Base-by-base conservation (phyloP, 1,140 invertebrate species). In the Macrocentrus cingulum region DNA sequence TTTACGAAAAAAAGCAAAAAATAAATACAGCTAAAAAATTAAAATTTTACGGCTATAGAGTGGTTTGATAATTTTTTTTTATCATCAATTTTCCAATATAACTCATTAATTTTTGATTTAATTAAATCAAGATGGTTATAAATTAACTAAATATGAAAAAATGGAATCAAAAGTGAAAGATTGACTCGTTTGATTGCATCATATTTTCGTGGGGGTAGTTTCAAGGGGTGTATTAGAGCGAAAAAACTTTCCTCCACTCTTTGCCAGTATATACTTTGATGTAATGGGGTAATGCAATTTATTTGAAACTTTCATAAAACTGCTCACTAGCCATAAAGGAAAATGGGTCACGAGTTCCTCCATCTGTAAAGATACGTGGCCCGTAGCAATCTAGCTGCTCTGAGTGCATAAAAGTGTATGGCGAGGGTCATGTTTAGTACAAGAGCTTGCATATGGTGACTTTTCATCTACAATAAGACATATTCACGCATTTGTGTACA, bases 301-400 rank as follows among this genome's bases (percentile, higher is more conserved):
- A 67, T 67, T 65, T 57, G 57, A 67, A 67, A 67, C 53, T 67
- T 65, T 67, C 60, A 65, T 65, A 63, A 60, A 67, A 65, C 60
- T 57, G 61, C 61, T 20, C 11, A 19, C 32, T 15, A 22, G 61
- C 57, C 63, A 61, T 67, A 67, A 67, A 67, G 55, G 61, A 61
- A 67, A 65, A 59, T 61, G 55, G 66, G 66, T 65, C 66, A 65
- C 51, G 56, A 51, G 45, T 67, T 61, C 55, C 62, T 61, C 56
- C 61, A 56, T 62, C 61, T 65, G 61, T 65, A 34, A 59, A 62
- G 56, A 62, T 62, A 62, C 61, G 56, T 62, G 50, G 52, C 61
- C 48, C 46, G 56, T 56, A 52, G 61, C 37, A 50, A 62, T 59
- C n/a, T 39, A 34, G 22, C 20, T 44, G 22, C 6, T 19, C n/a